phyloP scores from a whole-genome alignment of 2,888 invertebrate genomes.

The Cataglyphis livida region DNA sequence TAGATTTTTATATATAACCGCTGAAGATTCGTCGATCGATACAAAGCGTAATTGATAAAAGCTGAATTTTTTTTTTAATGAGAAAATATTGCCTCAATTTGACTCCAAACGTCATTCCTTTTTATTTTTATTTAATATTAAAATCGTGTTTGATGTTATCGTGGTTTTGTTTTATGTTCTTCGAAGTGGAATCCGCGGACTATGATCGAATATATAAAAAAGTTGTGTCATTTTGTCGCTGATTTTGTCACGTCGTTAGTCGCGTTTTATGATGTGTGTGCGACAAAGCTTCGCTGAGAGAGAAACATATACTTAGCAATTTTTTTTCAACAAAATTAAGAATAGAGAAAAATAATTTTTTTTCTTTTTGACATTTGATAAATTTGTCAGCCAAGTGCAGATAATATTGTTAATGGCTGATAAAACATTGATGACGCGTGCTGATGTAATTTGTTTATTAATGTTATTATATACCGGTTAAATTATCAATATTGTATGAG shows the following conservation, averaged over 20 bases:
- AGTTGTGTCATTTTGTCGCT: background rate
- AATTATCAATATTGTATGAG: background rate
- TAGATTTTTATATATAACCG: background rate
- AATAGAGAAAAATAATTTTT: background rate
- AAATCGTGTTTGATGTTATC: background rate
- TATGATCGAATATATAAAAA: slow-evolving; percentile 33
- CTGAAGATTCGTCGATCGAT: background rate
- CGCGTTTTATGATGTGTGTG: background rate
- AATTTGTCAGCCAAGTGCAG: background rate
- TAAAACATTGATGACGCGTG: background rate
- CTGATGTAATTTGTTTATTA: slow-evolving; percentile 25
- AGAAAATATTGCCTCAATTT: background rate
- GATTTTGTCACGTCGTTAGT: background rate
- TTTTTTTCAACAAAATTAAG: background rate
- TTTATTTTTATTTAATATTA: slow-evolving; percentile 39
- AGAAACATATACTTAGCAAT: slow-evolving; percentile 20
- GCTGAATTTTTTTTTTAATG: background rate
- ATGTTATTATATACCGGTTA: background rate
- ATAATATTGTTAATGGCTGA: background rate
- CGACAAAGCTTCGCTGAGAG: background rate
- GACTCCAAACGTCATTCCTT: background rate
- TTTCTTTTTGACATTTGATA: background rate
- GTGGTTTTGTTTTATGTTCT: background rate
- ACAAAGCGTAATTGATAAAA: background rate
- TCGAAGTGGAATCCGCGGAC: background rate